phyloP scores from a whole-genome alignment of 2,113 vertebrate species.

The Nipponia nippon region DNA sequence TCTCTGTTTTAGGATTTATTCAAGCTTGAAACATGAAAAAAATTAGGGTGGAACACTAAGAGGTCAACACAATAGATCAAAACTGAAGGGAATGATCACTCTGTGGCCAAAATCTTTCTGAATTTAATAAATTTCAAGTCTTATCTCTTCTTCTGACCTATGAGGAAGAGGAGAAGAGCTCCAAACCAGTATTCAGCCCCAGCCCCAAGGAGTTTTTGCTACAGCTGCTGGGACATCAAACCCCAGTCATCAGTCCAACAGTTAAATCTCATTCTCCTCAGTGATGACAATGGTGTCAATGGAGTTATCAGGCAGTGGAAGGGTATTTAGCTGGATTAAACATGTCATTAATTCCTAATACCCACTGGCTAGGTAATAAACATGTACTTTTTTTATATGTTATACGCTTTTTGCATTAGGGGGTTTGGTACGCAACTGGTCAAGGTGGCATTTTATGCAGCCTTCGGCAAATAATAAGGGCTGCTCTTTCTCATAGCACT shows the following conservation, averaged over 20 bases:
- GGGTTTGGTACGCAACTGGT: not conserved
- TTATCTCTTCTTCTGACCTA: not conserved
- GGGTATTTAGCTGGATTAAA: not conserved
- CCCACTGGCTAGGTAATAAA: not conserved
- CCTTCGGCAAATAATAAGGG: not conserved
- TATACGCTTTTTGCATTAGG: rapidly evolving
- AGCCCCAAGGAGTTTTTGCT: not conserved
- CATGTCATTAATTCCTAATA: not conserved
- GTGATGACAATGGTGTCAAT: not conserved
- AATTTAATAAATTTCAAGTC: not conserved
- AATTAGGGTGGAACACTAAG: not conserved
- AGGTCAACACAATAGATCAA: not conserved
- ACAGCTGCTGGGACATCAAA: not conserved
- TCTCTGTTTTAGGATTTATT: not conserved
- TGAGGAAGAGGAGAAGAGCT: not conserved
- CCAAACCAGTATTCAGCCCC: not conserved
- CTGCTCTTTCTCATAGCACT: not conserved
- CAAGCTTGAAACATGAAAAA: not conserved
- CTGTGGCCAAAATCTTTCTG: not conserved
- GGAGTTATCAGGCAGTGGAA: not conserved
- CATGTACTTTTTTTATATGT: not conserved
- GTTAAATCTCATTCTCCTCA: not conserved
- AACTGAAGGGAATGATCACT: not conserved
- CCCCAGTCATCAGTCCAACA: rapidly evolving
- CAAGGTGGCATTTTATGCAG: not conserved